Evolutionary conservation across 2,797 vertebrate genomes (phyloP), one percentile per base, ranked within the genome.

Genomic region (Pagetopsis macropterus): DNA sequence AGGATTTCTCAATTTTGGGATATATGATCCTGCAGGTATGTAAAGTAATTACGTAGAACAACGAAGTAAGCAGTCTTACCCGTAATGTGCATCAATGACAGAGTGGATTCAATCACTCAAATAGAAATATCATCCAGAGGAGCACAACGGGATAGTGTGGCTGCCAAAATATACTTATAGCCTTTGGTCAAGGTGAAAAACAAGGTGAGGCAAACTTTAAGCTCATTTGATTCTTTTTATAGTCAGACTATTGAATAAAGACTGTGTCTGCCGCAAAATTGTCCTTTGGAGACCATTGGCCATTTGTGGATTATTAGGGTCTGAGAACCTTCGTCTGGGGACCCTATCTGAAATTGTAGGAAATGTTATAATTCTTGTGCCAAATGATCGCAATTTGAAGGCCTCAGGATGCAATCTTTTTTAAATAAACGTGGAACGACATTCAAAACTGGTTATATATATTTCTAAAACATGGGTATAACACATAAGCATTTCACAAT

Each of bases 281-380:
- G 62, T 79, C 73, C 77, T 75, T 81, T 69, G 37, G 82, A 85
- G 72, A 80, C 70, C 60, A 74, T 3, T 73, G 70, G 60, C 44
- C 50, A 79, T 88, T 78, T 74, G 66, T 51, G 65, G 40, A 79
- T 78, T 85, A 49, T 78, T 81, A 55, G 33, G 7, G 33, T 37
- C 33, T 37, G 33, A 37, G 33, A 6, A 37, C 7, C 33, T 37
- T 6, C 33, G 8, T 37, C 33, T 37, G 33, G 8, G 7, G 33
- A 7, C 33, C 33, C 33, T 37, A 37, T 37, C 33, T 37, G 33
- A 9, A 37, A 37, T 37, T 37, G 33, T 37, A 37, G 8, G 33
- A 27, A 27, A 27, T 37, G 37, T 37, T 9, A 37, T 37, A 37
- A 37, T 37, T 37, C 8, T 6, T 37, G 33, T 37, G 33, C 33